These are phyloP conservation scores for Fulica atra DNA, from an alignment of 2,113 vertebrate species.

Conservation along the genomic window DNA sequence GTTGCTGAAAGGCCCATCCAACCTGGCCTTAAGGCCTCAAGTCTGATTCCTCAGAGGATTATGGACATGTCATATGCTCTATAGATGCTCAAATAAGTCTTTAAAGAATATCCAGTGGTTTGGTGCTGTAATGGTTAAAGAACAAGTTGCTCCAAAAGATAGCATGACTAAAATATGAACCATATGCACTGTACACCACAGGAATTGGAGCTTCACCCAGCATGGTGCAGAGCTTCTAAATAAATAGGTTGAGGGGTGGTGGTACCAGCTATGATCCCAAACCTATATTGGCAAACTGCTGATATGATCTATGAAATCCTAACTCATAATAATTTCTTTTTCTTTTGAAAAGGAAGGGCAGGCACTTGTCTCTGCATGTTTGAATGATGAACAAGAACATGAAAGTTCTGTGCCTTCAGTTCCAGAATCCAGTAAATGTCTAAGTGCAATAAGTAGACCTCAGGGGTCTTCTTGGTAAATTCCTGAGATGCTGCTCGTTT, in stretches of 20 bases:
- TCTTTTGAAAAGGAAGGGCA: neutral
- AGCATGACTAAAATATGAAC: neutral
- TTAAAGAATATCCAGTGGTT: neutral
- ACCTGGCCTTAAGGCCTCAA: neutral
- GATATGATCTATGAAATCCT: neutral
- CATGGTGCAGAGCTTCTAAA: neutral
- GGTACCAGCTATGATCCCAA: neutral
- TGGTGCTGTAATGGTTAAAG: neutral
- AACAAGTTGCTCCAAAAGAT: neutral
- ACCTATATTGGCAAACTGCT: neutral
- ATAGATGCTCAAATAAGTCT: neutral
- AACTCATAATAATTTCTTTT: neutral
- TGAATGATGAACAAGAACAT: neutral
- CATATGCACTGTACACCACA: rapidly evolving
- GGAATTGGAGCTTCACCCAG: neutral
- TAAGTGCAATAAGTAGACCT: neutral
- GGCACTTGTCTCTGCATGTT: neutral
- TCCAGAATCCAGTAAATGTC: neutral
- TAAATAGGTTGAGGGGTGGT: neutral
- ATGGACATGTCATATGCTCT: neutral
- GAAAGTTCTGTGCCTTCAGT: neutral
- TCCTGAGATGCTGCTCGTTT: neutral
- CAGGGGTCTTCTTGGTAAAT: neutral
- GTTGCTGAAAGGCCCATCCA: too few species aligned
- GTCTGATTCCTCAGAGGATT: neutral